Evolutionary conservation across 2,797 vertebrate genomes (phyloP).

Genomic region (Manis crassicaudata): DNA sequence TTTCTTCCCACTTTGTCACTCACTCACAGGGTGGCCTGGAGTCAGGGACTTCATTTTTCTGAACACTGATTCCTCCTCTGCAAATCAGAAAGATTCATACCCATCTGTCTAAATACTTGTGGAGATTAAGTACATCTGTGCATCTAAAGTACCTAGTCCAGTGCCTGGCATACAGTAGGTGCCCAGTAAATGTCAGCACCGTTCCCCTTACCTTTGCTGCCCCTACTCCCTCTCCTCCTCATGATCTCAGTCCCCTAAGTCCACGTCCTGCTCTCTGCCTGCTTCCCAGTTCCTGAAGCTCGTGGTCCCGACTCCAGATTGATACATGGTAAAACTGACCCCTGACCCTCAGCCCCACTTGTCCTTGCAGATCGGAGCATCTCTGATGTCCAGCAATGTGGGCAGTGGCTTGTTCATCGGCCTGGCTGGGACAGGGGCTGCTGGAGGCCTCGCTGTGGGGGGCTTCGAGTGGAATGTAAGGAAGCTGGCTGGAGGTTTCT

Average conservation of each 20-base stretch:
- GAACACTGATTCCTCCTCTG: background rate
- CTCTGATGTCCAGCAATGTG: conserved; percentile 97
- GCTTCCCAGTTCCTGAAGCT: background rate
- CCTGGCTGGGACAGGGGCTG: conserved; percentile 94
- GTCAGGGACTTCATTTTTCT: background rate
- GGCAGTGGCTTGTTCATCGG: conserved; percentile 96
- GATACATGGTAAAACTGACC: background rate
- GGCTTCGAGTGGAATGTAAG: conserved; percentile 97
- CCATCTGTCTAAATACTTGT: background rate
- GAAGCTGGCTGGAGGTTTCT: background rate
- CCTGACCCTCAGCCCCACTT: background rate
- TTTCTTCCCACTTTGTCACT: background rate
- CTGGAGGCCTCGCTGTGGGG: conserved; percentile 94
- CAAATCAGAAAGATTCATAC: background rate
- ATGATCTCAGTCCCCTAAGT: background rate
- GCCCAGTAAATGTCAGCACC: background rate
- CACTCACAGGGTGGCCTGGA: background rate
- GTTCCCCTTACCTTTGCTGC: background rate
- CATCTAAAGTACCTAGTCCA: background rate
- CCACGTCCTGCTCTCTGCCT: background rate
- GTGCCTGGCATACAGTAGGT: background rate
- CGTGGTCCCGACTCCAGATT: background rate
- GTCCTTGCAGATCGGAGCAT: conserved; percentile 95
- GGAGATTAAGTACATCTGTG: background rate
- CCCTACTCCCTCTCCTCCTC: background rate